Evolutionary conservation across 2,888 invertebrate genomes (phyloP), one percentile per base, ranked within the genome.

Genomic region (Athetis lepigone): DNA sequence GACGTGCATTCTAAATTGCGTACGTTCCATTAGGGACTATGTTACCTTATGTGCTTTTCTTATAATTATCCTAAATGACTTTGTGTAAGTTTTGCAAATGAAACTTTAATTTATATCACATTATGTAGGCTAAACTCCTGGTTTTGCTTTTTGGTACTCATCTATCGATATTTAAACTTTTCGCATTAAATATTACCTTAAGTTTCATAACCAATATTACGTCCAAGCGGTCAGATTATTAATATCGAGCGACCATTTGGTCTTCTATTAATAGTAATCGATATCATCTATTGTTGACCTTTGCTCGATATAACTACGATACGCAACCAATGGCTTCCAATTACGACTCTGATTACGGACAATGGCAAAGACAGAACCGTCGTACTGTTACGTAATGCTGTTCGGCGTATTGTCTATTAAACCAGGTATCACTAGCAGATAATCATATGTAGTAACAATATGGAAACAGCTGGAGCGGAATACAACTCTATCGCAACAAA

Each of bases 251-350:
- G 55, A 33, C 60, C 37, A 43, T 58, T 52, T 63, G 25, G 47
- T 43, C 60, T 52, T 33, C 42, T 58, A 63, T 67, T 76, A 70
- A 59, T 65, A 58, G 43, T 46, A 56, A 67, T 64, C 66, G 58
- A 63, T 67, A 63, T 47, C 33, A n/a, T 33, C 61, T 50, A 70
- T 70, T 63, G 70, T 63, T 70, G 67, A 18, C 62, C 40, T 60
- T 74, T 57, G 64, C 45, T 43, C 21, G 45, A 36, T 39, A 42
- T 33, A 55, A 23, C 13, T 46, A 45, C 13, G 42, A 60, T 33
- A 45, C 49, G 42, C 49, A 8, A 50, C 62, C 57, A 21, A 51
- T 58, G 11, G 66, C 36, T 54, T 54, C 47, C 75, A 62, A 63
- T 73, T 73, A 46, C 57, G 46, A 47, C 39, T 51, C 39, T 67